Base-by-base conservation (phyloP, 1,140 invertebrate species). In the Trichoplusia ni region DNA sequence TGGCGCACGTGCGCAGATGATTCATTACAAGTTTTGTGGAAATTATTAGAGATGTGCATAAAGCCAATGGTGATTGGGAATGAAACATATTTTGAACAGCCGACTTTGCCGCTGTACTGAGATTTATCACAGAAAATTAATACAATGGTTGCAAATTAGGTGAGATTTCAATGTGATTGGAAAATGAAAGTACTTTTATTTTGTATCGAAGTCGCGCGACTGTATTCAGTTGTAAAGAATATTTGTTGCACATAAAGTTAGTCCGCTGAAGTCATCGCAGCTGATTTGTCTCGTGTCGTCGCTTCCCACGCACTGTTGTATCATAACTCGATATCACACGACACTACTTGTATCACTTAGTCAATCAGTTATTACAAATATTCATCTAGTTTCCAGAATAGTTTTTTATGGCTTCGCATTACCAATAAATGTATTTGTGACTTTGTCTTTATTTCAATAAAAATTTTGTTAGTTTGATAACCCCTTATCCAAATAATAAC, bases 1-100 rank as follows among this genome's bases (percentile, higher is more conserved):
- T 42, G 59, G 66, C 78, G 77, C 82, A 84, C 84, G 84, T 84
- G 81, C 70, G 74, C 73, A 64, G 71, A 75, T 84, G 83, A 86
- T 68, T 86, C 83, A 86, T 69, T 67, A 67, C 75, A 60, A 66
- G 70, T 65, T 70, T 56, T 49, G 67, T 56, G 67, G 64, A 69
- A 73, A 79, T 73, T 70, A 74, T 60, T 58, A 70, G 51, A 66
- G 44, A 44, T 53, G 42, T 58, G 60, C 59, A 61, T 60, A 63
- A 63, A 53, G 29, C 49, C 51, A 58, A 14, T 47, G 60, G 60
- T 46, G 61, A 59, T 60, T 25, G 18, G 4, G n/a, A 3, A 5
- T 8, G 4, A 11, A 42, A 40, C 9, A n/a, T n/a, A n/a, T n/a
- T n/a, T n/a, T n/a, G n/a, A n/a, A n/a, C n/a, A n/a, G n/a, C n/a